These are phyloP conservation scores for Diadegma fenestrale DNA, from an alignment of 2,888 invertebrate genomes.

Conservation along the genomic window DNA sequence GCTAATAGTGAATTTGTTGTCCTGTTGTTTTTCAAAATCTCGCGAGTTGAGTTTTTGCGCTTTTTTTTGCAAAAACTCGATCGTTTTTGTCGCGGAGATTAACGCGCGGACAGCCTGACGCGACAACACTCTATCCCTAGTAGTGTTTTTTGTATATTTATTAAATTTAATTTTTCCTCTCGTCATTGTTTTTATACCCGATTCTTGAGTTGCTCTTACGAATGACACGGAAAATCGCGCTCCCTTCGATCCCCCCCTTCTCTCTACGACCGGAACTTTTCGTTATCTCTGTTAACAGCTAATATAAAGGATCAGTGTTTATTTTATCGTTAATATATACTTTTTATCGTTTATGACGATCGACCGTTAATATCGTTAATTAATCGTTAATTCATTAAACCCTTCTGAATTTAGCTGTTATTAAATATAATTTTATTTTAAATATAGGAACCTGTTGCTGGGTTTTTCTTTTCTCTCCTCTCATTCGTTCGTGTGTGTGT, in stretches of 20 bases:
- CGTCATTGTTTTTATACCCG: not conserved
- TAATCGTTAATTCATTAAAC: conserved; percentile 71
- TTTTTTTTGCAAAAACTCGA: conserved; percentile 26
- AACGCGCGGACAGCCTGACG: conserved; percentile 57
- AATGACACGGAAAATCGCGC: conserved; percentile 4
- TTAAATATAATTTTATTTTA: conserved; percentile 82
- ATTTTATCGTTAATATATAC: conserved; percentile 69
- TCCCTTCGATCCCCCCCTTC: not conserved
- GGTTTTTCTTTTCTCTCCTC: conserved; percentile 76
- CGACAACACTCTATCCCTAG: conserved; percentile 42
- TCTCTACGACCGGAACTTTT: conserved; percentile 31
- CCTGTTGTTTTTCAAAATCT: conserved; percentile 51
- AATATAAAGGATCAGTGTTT: conserved; percentile 70
- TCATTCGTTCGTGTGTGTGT: not conserved
- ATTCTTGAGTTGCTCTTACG: conserved; percentile 10
- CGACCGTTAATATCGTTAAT: conserved; percentile 64
- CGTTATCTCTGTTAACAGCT: conserved; percentile 67
- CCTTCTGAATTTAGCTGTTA: conserved; percentile 73
- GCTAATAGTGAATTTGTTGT: conserved; percentile 79
- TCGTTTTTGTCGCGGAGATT: conserved; percentile 38
- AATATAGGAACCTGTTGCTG: conserved; percentile 84
- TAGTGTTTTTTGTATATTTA: conserved; percentile 11
- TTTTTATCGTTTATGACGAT: conserved; percentile 61
- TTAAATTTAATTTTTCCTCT: conserved; percentile 16
- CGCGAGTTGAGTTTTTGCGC: conserved; percentile 32